A percentile compares a stretch with the other conserved stretches of the same genome.
Evolutionary conservation across 2,888 invertebrate genomes (phyloP).

Genomic region (Cacoxenus indagator): DNA sequence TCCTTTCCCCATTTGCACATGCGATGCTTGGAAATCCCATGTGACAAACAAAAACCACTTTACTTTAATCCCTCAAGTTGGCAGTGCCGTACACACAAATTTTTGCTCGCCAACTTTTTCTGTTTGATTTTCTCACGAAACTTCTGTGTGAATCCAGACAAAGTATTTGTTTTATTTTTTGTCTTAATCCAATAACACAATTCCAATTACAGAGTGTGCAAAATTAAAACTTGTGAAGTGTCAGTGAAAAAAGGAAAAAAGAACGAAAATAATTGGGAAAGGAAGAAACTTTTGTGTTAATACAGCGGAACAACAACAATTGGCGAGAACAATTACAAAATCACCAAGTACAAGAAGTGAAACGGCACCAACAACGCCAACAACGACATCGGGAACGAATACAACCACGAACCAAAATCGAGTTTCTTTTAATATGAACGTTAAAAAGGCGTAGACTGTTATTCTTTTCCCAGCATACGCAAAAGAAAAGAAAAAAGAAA

Average conservation of each 20-base stretch:
- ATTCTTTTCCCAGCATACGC: neutral
- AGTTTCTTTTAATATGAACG: slow-evolving; percentile 2
- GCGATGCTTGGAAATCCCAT: no score
- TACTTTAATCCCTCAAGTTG: neutral
- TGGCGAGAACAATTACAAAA: neutral
- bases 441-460: slow-evolving; percentile 12
- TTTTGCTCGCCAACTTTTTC: slow-evolving; percentile 10
- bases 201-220: neutral
- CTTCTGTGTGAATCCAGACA: neutral
- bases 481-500: no score
- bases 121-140: neutral
- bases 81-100: neutral
- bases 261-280: no score
- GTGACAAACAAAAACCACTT: slow-evolving; percentile 1
- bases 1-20: no score
- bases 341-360: no score
- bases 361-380: no score
- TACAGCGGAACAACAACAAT: neutral
- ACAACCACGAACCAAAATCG: neutral
- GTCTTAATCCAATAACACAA: no score
- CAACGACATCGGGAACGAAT: neutral
- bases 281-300: neutral
- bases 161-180: neutral
- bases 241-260: neutral
- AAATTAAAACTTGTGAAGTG: neutral